phyloP scores from a whole-genome alignment of 2,113 vertebrate species.

The Lipotes vexillifer region DNA sequence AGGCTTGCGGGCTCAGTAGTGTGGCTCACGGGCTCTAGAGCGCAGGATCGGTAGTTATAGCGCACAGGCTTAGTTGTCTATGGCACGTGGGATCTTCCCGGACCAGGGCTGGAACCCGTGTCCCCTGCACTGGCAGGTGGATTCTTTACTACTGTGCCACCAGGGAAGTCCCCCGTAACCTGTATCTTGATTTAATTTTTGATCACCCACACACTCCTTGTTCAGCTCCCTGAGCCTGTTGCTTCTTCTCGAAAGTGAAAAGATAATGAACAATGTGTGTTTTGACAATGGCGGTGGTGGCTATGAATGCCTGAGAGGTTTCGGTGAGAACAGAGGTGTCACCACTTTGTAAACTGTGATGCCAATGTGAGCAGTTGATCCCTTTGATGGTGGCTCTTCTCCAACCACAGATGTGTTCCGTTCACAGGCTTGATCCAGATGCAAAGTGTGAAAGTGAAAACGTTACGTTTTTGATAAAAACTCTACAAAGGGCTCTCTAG shows the following conservation, averaged over 20 bases:
- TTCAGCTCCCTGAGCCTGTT: not conserved
- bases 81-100: no score
- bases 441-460: constrained; percentile 76
- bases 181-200: not conserved
- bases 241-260: not conserved
- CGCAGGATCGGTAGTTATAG: no score
- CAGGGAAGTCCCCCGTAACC: not conserved
- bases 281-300: rapidly evolving
- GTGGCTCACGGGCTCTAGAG: no score
- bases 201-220: not conserved
- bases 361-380: not conserved
- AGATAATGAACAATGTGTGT: not conserved
- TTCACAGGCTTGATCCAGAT: constrained; percentile 64
- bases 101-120: no score
- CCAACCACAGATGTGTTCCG: not conserved
- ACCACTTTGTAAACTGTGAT: not conserved
- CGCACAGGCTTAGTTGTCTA: no score
- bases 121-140: no score
- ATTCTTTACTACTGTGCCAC: no score
- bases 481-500: no score
- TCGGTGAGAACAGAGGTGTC: not conserved
- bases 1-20: no score
- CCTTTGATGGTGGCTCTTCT: not conserved
- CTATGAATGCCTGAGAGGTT: not conserved
- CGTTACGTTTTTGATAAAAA: constrained; percentile 64